Evolutionary conservation across 2,888 invertebrate genomes (phyloP), one percentile per base, ranked within the genome.

Genomic region (Lithophane leautieri): DNA sequence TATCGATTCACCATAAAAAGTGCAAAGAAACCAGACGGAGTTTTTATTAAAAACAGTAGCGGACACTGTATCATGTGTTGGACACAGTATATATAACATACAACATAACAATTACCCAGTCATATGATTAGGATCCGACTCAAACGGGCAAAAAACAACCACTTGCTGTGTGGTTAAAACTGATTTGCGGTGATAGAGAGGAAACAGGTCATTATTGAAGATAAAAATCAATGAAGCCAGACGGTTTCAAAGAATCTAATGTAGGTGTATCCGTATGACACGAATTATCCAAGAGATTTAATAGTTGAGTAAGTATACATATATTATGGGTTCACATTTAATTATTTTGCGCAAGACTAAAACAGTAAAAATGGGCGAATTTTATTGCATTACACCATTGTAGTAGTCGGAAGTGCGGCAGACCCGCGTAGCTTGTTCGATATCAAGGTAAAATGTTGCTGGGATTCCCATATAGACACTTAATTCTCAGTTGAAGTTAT

Each of bases 31-130:
- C 73, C 69, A 74, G 81, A 70, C 66, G 34, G 34, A 11, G 25
- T 79, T 74, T 74, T 83, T 70, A 70, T 70, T 58, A 28, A 58
- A 83, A 83, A 81, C 81, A 83, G 83, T 83, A 81, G 81, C 83
- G 56, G 73, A 62, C 61, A 61, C 56, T 67, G 79, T 81, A 79
- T 74, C 79, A 67, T 83, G 54, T 67, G 66, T 52, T 74, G 58
- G 62, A 70, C 74, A 79, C 34, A 62, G 47, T 70, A 69, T 78
- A 78, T 58, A 78, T 65, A 84, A 84, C 67, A 78, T 76, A 76
- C 76, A 70, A 72, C 69, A 71, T 60, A 66, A 62, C 68, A 84
- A 76, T 82, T 81, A 81, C 56, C 76, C 54, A 83, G 81, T 68
- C 75, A 68, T 83, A 68, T 65, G 70, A 83, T 83, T 79, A 75